Base-by-base conservation (phyloP, 2,797 vertebrate genomes). In the Bovichtus diacanthus region DNA sequence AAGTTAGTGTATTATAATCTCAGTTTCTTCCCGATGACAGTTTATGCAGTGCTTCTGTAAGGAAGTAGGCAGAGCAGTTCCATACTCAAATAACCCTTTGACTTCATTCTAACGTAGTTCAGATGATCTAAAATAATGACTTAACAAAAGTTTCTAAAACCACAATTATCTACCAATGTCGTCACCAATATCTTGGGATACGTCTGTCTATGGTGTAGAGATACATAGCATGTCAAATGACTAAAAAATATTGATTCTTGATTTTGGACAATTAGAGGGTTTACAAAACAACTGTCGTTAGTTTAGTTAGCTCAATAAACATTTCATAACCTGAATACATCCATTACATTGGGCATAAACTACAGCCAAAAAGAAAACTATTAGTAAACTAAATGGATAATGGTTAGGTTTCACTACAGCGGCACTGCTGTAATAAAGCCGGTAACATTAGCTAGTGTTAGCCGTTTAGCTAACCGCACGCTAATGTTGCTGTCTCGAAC, bases 371-470 rank as follows among this genome's bases (percentile, higher is more conserved):
- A 3, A 8, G 9, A 5, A 56, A 70, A 34, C 5, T 49, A 19
- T 13, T 66, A 12, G 18, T 68, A 27, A 41, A 51, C 21, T 9
- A 39, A 38, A 47, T 27, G 36, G 21, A 21, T 53, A 9, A 0
- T 9, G 39, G 8, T 61, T 44, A 3, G 9, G 38, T 63, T 71
- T 56, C 29, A 69, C 15, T 18, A 9, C 21, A 31, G 47, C 6
- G 3, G 38, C 29, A n/a, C 58, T 61, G 59, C 21, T 51, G 50
- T 21, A 47, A 49, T 64, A 65, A 88, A 88, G 79, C 89, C 83
- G 87, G 87, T 76, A 83, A 38, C 74, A 46, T 66, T 59, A 77
- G 78, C 74, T 70, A 63, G 56, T 70, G 29, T 38, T 85, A 84
- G 83, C 87, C 61, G 38, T 49, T 43, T 9, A 63, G 82, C 84